Conservation (phyloP, 2,888 invertebrate species). For the Lepeophtheirus nordmannii region DNA sequence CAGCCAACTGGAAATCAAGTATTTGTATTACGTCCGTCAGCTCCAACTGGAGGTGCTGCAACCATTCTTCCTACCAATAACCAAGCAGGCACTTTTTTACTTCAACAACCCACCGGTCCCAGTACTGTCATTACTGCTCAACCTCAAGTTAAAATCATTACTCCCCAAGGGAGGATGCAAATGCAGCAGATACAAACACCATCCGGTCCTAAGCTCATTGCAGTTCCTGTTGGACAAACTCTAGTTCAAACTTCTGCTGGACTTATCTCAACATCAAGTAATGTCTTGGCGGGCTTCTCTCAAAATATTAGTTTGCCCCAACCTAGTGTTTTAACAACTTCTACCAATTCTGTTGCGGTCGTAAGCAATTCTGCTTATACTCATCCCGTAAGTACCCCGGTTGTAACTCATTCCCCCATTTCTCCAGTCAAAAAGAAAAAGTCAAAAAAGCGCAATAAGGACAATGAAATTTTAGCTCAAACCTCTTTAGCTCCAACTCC, state of each 20-base stretch:
- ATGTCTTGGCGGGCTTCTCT: background rate
- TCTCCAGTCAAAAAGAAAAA: conserved; percentile 18
- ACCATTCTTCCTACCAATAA: conserved; percentile 29
- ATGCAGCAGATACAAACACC: conserved; percentile 40
- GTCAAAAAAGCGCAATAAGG: conserved; percentile 14
- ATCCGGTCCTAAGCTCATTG: conserved; percentile 38
- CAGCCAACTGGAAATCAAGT: conserved; percentile 13
- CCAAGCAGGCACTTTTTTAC: conserved; percentile 25
- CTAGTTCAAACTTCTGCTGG: conserved; percentile 26
- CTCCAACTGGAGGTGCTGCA: background rate
- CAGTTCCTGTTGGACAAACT: conserved; percentile 32
- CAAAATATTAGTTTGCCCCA: background rate
- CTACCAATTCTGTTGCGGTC: background rate
- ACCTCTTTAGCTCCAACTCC: background rate
- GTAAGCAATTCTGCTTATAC: background rate
- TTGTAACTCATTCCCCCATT: background rate
- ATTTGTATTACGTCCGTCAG: conserved; percentile 8
- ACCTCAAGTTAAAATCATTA: conserved; percentile 32
- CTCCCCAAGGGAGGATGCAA: conserved; percentile 33
- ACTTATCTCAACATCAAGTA: conserved; percentile 26
- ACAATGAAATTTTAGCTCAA: background rate
- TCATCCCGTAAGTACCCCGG: background rate
- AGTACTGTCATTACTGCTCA: conserved; percentile 26
- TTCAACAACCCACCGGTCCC: conserved; percentile 26
- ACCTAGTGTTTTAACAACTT: background rate